Conservation (phyloP, 2,888 invertebrate species). For the Caprella mutica region DNA sequence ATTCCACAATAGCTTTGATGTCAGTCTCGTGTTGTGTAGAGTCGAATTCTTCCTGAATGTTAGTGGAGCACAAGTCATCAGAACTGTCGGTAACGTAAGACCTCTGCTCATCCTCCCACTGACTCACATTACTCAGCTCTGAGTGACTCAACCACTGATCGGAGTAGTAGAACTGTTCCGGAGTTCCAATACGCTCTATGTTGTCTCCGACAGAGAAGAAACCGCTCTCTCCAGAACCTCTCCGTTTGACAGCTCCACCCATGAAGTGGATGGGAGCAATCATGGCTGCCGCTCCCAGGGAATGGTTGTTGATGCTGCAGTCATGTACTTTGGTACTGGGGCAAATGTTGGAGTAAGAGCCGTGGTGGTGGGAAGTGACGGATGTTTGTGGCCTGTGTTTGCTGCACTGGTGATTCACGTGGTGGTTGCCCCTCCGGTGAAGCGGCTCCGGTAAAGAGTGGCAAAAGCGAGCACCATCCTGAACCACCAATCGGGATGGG, state of each 20-base stretch:
- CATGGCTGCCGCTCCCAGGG: slow-evolving; percentile 13
- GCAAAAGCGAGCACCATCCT: slow-evolving; percentile 30
- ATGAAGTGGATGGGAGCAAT: slow-evolving; percentile 17
- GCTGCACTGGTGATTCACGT: not conserved
- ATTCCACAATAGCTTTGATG: slow-evolving; percentile 65
- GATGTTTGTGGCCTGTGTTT: not conserved
- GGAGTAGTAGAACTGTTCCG: slow-evolving; percentile 28
- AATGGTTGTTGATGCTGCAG: not conserved
- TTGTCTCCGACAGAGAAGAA: slow-evolving; percentile 73
- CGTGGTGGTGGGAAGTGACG: slow-evolving; percentile 3
- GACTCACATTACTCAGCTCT: slow-evolving; percentile 54
- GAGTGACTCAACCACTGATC: slow-evolving; percentile 44
- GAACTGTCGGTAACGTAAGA: slow-evolving; percentile 78
- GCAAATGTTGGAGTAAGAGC: not conserved
- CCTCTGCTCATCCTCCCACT: slow-evolving; percentile 37
- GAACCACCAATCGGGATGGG: slow-evolving; percentile 24
- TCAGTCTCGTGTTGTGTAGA: slow-evolving; percentile 48
- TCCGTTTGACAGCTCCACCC: slow-evolving; percentile 48
- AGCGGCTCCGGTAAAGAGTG: slow-evolving; percentile 22
- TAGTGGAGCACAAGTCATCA: slow-evolving; percentile 64
- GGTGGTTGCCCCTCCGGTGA: not conserved
- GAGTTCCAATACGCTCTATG: slow-evolving; percentile 53
- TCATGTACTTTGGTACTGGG: not conserved
- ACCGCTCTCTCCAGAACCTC: slow-evolving; percentile 78
- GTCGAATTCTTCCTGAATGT: slow-evolving; percentile 36